Base-by-base conservation (phyloP, 2,888 invertebrate species). In the Cynaeus angustus region DNA sequence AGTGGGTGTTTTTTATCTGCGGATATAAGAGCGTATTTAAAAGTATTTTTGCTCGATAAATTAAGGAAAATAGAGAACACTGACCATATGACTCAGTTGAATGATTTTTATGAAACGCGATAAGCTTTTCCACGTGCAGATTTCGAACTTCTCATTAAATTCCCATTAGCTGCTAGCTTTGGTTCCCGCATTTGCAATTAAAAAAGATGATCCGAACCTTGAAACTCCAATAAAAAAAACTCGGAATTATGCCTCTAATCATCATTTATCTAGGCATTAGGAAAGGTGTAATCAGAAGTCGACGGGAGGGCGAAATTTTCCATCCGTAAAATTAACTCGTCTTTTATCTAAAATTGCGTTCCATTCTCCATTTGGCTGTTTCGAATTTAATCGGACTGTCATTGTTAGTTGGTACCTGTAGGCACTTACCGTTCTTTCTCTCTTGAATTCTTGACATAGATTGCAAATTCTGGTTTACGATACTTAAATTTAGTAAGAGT, bases 181-280 rank as follows among this genome's bases (percentile, higher is more conserved):
- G 46, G 46, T 46, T 16, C 46, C 46, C 41, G 13, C 13, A 46
- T 16, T n/a, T 16, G 41, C 56, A 56, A 56, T 56, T 53, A 53
- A 56, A 56, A 55, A 38, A 16, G 56, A 56, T 37, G 50, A 61
- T 61, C 28, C 21, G 33, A 14, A 21, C 61, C 48, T 48, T 48
- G 61, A 13, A 26, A 30, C n/a, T 46, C 46, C 8, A 14, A 30
- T n/a, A 58, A 10, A 59, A 59, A 59, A 16, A 30, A 10, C 9
- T 14, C 10, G 10, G 38, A 56, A 56, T 56, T 38, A 56, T 16
- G 10, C 6, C 53, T 53, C 53, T 26, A 55, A 43, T 21, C 56
- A 43, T 58, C 56, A 58, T 58, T 43, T 43, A 58, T 58, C 56
- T 43, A 43, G 13, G 16, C 33, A 59, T 59, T 46, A 59, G 30